These are phyloP conservation scores for Enteromius trimaculatus DNA, from an alignment of 2,797 vertebrate species.

Conservation along the genomic window DNA sequence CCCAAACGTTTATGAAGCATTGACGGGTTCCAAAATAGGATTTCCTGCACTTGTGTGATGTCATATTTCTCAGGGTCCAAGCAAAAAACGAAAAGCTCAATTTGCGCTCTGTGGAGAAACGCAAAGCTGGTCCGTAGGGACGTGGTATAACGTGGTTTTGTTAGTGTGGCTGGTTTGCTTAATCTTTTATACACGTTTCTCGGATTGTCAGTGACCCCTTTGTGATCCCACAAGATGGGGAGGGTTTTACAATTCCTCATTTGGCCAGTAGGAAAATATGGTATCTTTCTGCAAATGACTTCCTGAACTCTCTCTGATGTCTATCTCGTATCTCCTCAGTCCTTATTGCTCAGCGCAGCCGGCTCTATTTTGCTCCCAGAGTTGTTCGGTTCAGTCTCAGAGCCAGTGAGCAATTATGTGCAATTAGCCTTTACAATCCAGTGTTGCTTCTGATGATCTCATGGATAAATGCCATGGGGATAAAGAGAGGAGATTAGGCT, in stretches of 20 bases:
- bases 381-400: constrained; percentile 40
- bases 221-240: constrained; percentile 17
- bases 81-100: constrained; percentile 25
- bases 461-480: constrained; percentile 52
- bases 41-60: constrained; percentile 27
- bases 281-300: constrained; percentile 36
- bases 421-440: constrained; percentile 58
- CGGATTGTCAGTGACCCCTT: constrained; percentile 26
- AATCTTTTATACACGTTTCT: constrained; percentile 44
- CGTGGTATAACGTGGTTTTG: constrained; percentile 34
- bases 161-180: constrained; percentile 30
- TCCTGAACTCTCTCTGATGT: constrained; percentile 43
- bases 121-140: constrained; percentile 10
- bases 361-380: constrained; percentile 28
- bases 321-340: constrained; percentile 41
- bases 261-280: constrained; percentile 33
- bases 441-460: constrained; percentile 51
- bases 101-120: constrained; percentile 34
- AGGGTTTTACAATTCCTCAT: background rate
- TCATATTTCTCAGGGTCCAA: constrained; percentile 26
- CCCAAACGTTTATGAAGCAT: constrained; percentile 26
- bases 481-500: constrained; percentile 48
- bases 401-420: constrained; percentile 55
- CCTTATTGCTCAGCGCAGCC: background rate
- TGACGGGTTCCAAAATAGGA: constrained; percentile 31